A percentile compares a stretch with the other conserved stretches of the same genome.
Conservation (phyloP, 2,888 invertebrate genomes). For the Opisthograptis luteolata region DNA sequence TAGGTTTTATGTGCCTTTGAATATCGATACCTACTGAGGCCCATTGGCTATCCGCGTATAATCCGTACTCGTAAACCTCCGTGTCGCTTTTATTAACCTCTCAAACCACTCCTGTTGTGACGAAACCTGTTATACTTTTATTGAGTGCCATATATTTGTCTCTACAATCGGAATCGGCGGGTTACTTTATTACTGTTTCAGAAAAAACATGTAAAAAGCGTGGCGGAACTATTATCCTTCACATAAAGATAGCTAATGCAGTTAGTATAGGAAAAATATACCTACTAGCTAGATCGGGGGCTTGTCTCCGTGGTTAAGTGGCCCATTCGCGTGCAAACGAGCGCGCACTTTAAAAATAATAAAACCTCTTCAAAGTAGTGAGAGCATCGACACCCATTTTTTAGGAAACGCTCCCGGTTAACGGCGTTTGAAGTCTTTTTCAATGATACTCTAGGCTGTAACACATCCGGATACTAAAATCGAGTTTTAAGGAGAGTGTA, state of each 20-base stretch:
- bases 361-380: slow-evolving; percentile 74
- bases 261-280: slow-evolving; percentile 65
- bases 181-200: slow-evolving; percentile 52
- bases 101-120: slow-evolving; percentile 47
- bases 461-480: slow-evolving; percentile 26
- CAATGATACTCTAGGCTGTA: slow-evolving; percentile 26
- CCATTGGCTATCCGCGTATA: slow-evolving; percentile 53
- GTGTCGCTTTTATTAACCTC: slow-evolving; percentile 59
- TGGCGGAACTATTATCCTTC: slow-evolving; percentile 75
- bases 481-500: neutral
- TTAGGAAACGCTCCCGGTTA: slow-evolving; percentile 29
- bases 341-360: slow-evolving; percentile 82
- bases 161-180: slow-evolving; percentile 42
- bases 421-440: slow-evolving; percentile 30
- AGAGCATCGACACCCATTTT: slow-evolving; percentile 29
- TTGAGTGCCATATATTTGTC: slow-evolving; percentile 42
- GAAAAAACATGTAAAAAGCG: slow-evolving; percentile 78
- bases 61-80: slow-evolving; percentile 58
- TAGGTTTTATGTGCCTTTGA: too few relatives aligned
- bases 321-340: slow-evolving; percentile 85
- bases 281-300: slow-evolving; percentile 53
- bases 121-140: slow-evolving; percentile 56
- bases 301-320: slow-evolving; percentile 82
- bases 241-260: slow-evolving; percentile 74
- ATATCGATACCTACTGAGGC: too few relatives aligned